phyloP scores from a whole-genome alignment of 2,113 vertebrate species.

The Odocoileus hemionus region DNA sequence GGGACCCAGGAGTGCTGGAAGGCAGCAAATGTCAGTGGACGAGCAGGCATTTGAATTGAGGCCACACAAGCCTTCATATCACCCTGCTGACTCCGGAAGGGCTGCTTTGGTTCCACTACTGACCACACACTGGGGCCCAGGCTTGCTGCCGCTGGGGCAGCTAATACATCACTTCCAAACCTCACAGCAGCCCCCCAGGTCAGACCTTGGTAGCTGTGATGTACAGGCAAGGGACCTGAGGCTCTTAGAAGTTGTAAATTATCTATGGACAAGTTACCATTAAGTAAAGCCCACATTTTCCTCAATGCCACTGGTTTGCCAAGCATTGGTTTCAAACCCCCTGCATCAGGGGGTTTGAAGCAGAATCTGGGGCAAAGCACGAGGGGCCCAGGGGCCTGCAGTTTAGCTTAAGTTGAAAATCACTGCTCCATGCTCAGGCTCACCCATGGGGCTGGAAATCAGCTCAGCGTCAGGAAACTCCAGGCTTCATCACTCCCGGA shows the following conservation, averaged over 20 bases:
- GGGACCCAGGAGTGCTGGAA: not conserved
- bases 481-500: not conserved
- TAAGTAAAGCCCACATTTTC: not conserved
- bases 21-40: not conserved
- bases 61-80: rapidly evolving
- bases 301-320: no score
- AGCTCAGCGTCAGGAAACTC: not conserved
- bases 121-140: not conserved
- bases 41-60: not conserved
- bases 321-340: not conserved
- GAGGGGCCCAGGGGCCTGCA: not conserved
- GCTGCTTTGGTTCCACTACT: rapidly evolving
- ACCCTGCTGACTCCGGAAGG: not conserved
- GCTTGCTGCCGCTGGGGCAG: not conserved
- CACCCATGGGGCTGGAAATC: not conserved
- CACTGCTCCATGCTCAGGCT: not conserved
- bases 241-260: not conserved
- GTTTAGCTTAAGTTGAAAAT: not conserved
- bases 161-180: rapidly evolving
- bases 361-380: not conserved
- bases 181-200: not conserved
- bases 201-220: not conserved
- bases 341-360: not conserved
- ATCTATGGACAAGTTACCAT: not conserved
- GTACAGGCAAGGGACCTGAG: not conserved